phyloP scores from a whole-genome alignment of 2,113 vertebrate species.

The Lagopus leucura region DNA sequence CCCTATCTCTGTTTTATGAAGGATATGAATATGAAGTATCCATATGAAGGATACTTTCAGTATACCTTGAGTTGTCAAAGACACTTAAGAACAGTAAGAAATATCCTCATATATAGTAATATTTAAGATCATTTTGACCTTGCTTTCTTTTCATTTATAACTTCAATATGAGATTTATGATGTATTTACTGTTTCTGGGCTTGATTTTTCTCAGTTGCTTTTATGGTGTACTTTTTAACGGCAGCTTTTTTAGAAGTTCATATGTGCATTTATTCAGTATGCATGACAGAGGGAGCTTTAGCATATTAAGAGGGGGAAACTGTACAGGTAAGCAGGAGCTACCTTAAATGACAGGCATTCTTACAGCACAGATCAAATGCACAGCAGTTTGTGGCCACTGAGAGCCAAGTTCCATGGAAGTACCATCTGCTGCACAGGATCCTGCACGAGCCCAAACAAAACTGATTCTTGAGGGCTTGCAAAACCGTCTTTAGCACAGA shows the following conservation, averaged over 20 bases:
- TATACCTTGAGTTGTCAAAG: neutral
- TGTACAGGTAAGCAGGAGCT: neutral
- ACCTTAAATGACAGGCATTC: neutral
- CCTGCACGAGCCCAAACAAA: neutral
- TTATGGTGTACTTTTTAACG: neutral
- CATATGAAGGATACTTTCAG: neutral
- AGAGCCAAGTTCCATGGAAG: neutral
- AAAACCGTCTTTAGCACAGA: neutral
- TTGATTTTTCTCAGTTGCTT: neutral
- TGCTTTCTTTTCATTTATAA: neutral
- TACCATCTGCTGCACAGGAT: slow-evolving; percentile 19
- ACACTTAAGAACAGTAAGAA: neutral
- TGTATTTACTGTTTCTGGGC: neutral
- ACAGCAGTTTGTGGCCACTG: neutral
- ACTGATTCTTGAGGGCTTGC: neutral
- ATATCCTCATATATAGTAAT: neutral
- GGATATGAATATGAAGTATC: too few relatives aligned
- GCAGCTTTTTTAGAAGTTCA: neutral
- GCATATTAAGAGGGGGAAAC: neutral
- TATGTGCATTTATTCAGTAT: neutral
- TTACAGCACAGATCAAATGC: neutral
- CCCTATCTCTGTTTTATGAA: neutral
- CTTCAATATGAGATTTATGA: neutral
- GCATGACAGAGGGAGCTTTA: neutral
- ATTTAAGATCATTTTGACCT: neutral